Evolutionary conservation across 2,797 vertebrate species (phyloP).

Genomic region (Meda fulgida): DNA sequence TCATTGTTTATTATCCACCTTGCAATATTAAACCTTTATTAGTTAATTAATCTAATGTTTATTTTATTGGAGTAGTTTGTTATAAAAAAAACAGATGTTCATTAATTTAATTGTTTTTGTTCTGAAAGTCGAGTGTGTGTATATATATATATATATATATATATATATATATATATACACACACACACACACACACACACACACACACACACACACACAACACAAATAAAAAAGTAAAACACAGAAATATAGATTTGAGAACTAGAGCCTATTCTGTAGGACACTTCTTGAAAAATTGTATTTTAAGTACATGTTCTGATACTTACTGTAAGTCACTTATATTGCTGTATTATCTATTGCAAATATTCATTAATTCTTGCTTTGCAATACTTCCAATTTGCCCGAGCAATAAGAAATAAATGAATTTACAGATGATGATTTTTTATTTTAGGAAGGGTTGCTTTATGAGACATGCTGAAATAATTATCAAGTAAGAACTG

Average conservation of each 20-base stretch:
- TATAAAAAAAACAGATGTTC: not conserved
- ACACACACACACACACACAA: too few species aligned
- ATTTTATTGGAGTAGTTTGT: not conserved
- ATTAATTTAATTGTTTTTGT: not conserved
- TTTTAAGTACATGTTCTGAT: not conserved
- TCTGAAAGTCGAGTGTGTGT: not conserved
- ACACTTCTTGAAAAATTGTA: not conserved
- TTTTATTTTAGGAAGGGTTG: not conserved
- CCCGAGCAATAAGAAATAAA: not conserved
- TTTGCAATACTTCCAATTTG: not conserved
- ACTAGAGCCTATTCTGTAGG: not conserved
- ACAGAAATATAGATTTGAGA: not conserved
- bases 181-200: too few species aligned
- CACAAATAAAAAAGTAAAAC: not conserved
- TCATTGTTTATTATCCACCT: not conserved
- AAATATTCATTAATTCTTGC: not conserved
- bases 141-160: too few species aligned
- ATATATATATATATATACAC: too few species aligned
- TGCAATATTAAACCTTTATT: not conserved
- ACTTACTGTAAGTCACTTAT: not conserved
- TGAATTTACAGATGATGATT: not conserved
- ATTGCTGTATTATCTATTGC: not conserved
- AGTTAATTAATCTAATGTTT: not conserved
- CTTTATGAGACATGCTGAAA: constrained; percentile 33
- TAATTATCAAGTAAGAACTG: constrained; percentile 3